Evolutionary conservation across 2,113 vertebrate genomes (phyloP).

Genomic region (Barnardius zonarius): DNA sequence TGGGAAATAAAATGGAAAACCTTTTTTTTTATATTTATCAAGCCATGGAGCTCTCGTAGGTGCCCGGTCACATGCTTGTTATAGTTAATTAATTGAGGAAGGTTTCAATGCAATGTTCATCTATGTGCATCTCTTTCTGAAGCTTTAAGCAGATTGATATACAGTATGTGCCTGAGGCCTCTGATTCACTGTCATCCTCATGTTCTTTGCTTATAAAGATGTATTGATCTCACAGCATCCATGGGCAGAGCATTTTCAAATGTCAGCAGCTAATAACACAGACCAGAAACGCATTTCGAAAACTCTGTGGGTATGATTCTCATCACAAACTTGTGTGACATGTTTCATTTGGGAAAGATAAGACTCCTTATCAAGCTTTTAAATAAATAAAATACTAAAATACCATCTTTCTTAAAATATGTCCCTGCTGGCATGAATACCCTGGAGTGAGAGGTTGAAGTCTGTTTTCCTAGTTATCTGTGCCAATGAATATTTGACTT

Average conservation of each 20-base stretch:
- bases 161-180: neutral
- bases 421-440: neutral
- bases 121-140: neutral
- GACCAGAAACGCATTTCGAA: neutral
- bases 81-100: neutral
- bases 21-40: neutral
- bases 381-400: neutral
- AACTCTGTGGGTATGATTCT: neutral
- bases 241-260: neutral
- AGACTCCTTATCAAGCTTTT: neutral
- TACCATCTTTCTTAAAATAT: neutral
- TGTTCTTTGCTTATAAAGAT: neutral
- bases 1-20: neutral
- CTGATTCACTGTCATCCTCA: neutral
- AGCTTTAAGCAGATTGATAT: neutral
- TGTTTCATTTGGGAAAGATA: neutral
- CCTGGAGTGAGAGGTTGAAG: neutral
- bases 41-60: neutral
- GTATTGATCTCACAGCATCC: neutral
- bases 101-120: accelerated
- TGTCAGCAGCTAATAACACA: neutral
- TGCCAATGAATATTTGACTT: neutral
- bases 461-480: neutral
- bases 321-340: neutral
- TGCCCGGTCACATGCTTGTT: neutral